Percentiles rank a stretch among this genome's conserved stretches.
These are phyloP conservation scores for Motacilla alba DNA, from an alignment of 2,113 vertebrate genomes.

Conservation along the genomic window DNA sequence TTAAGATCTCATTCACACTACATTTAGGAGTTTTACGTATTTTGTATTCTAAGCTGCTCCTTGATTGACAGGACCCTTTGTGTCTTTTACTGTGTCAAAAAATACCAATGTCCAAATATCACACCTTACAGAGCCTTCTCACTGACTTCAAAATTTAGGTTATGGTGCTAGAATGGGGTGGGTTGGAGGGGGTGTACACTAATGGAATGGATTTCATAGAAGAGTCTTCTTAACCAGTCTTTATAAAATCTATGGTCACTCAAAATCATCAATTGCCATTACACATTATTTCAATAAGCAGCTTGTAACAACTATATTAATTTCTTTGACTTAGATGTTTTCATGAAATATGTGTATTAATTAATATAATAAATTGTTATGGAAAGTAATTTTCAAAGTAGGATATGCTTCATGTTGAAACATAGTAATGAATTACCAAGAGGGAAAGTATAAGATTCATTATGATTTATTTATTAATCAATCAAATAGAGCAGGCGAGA, in stretches of 20 bases:
- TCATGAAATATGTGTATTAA: neutral
- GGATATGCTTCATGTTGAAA: neutral
- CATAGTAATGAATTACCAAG: neutral
- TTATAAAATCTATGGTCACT: neutral
- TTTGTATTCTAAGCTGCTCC: neutral
- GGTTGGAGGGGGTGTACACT: rapidly evolving
- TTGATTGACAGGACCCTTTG: neutral
- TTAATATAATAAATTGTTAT: neutral
- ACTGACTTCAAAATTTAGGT: neutral
- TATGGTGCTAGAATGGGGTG: neutral
- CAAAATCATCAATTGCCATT: neutral
- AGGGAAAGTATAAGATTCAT: neutral
- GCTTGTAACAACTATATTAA: neutral
- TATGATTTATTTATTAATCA: neutral
- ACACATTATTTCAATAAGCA: neutral
- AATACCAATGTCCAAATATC: neutral
- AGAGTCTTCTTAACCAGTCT: neutral
- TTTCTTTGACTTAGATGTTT: neutral
- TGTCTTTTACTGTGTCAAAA: neutral
- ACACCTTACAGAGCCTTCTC: neutral
- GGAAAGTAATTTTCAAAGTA: neutral
- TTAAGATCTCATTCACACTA: neutral
- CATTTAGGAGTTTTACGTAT: neutral
- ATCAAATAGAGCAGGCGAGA: neutral
- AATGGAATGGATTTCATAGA: neutral